Evolutionary conservation across 2,797 vertebrate species (phyloP).

Genomic region (Liparis tanakae): DNA sequence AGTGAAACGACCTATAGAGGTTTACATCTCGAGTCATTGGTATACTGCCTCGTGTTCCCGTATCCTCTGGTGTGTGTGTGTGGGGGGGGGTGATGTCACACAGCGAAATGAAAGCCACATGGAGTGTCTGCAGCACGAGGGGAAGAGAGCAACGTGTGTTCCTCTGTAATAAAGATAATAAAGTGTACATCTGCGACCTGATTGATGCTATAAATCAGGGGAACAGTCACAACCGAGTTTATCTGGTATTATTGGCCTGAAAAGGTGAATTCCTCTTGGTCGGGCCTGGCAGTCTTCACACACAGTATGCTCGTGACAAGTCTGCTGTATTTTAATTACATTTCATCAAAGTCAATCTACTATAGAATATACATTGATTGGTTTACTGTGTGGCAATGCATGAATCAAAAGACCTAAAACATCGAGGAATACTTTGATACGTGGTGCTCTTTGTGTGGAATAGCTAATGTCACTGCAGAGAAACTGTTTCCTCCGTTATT

Average conservation of each 20-base stretch:
- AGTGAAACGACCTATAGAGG: conserved; percentile 16
- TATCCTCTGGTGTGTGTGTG: conserved; percentile 33
- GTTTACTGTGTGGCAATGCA: background rate
- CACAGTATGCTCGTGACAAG: background rate
- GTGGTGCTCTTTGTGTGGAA: background rate
- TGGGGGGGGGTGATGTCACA: conserved; percentile 62
- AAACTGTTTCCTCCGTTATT: background rate
- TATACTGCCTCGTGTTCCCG: conserved; percentile 38
- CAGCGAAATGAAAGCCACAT: conserved; percentile 74
- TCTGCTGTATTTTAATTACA: background rate
- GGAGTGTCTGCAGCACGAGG: conserved; percentile 34
- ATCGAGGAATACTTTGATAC: background rate
- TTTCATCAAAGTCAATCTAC: background rate
- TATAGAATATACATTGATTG: conserved; percentile 5
- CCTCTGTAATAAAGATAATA: conserved; percentile 15
- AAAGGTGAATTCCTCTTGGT: background rate
- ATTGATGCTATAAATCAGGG: conserved; percentile 25
- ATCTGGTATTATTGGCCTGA: conserved; percentile 1
- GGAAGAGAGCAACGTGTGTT: conserved; percentile 11
- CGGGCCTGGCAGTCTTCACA: conserved; percentile 11
- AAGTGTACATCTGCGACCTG: background rate
- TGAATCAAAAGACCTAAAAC: background rate
- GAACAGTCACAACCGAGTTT: conserved; percentile 1
- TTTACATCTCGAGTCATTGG: conserved; percentile 43
- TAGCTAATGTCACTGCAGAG: no score